phyloP scores from a whole-genome alignment of 1,140 invertebrate genomes.

The Pseudomyrmex dendroicus region DNA sequence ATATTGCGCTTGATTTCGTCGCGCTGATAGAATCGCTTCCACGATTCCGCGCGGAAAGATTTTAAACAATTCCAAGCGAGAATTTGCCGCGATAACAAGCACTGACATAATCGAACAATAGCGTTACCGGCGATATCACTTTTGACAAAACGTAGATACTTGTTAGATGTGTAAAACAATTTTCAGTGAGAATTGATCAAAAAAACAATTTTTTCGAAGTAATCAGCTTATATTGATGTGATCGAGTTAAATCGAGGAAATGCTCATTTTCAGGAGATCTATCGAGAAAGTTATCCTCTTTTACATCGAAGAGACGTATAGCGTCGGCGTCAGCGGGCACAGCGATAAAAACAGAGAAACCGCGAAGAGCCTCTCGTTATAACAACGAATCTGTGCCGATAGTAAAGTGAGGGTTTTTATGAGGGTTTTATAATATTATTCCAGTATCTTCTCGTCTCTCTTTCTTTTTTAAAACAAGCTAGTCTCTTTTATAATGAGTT shows the following conservation, averaged over 20 bases:
- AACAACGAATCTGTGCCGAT: slow-evolving; percentile 51
- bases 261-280: slow-evolving; percentile 29
- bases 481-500: not conserved
- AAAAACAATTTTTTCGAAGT: slow-evolving; percentile 7
- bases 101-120: slow-evolving; percentile 4
- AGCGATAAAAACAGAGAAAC: slow-evolving; percentile 65
- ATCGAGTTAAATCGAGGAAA: slow-evolving; percentile 25
- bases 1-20: slow-evolving; percentile 35
- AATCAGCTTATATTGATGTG: slow-evolving; percentile 36
- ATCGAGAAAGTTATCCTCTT: not conserved
- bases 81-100: slow-evolving; percentile 21
- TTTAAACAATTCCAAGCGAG: slow-evolving; percentile 26
- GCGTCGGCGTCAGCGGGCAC: slow-evolving; percentile 68
- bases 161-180: slow-evolving; percentile 23
- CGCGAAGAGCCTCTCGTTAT: slow-evolving; percentile 9
- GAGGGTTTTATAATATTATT: slow-evolving; percentile 52
- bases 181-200: not conserved
- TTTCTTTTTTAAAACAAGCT: not conserved
- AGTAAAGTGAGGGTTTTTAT: slow-evolving; percentile 76
- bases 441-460: not conserved
- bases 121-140: not conserved
- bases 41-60: slow-evolving; percentile 15
- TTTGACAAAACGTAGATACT: not conserved
- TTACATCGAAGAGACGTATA: slow-evolving; percentile 25
- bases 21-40: slow-evolving; percentile 8